Percentiles rank a stretch among this genome's conserved stretches.
phyloP scores from a whole-genome alignment of 2,797 vertebrate genomes.

The Phalanger gymnotis region DNA sequence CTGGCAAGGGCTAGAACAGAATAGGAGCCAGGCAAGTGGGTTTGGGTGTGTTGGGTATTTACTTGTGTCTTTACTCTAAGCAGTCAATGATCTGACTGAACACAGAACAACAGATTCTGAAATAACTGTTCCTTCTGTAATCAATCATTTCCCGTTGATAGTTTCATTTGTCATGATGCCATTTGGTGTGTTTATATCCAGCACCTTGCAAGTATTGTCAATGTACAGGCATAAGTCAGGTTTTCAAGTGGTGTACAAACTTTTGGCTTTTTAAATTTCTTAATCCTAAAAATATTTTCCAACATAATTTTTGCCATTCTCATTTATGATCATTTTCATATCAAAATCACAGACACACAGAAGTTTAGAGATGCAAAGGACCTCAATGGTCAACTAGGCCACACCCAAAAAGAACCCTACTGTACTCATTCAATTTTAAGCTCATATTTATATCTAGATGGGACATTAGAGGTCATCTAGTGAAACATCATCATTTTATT shows the following conservation, averaged over 20 bases:
- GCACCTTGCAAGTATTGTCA: neutral
- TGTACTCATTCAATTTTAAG: neutral
- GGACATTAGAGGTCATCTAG: neutral
- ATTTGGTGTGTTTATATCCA: neutral
- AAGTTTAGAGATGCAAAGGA: neutral
- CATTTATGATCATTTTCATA: neutral
- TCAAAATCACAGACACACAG: neutral
- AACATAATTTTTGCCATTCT: neutral
- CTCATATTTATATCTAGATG: neutral
- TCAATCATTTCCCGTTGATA: neutral
- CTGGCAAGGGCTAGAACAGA: neutral
- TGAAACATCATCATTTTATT: neutral
- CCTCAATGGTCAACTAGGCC: neutral
- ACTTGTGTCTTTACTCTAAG: neutral
- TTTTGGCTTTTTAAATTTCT: neutral
- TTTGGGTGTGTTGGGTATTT: neutral
- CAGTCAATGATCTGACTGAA: neutral
- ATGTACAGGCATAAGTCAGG: neutral
- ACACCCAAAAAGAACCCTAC: neutral
- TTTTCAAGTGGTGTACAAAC: neutral
- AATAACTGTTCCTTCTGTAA: neutral
- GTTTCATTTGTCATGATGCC: neutral
- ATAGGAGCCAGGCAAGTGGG: neutral
- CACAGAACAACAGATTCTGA: neutral
- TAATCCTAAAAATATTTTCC: neutral